These are phyloP conservation scores for Stegophylla sp. DNA, from an alignment of 2,888 invertebrate genomes.

Conservation along the genomic window DNA sequence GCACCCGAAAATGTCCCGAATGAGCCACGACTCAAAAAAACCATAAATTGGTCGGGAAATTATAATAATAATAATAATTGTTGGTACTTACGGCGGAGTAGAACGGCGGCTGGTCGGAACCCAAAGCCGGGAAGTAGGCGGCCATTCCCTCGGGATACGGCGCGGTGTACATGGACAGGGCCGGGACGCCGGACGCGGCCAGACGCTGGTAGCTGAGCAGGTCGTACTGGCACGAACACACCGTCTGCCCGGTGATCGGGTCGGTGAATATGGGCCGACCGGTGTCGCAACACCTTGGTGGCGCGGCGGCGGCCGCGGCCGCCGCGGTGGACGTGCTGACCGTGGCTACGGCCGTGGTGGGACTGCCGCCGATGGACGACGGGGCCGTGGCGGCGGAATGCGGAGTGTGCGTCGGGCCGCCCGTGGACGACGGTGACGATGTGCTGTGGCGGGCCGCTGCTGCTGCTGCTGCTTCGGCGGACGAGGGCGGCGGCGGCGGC, in stretches of 20 bases:
- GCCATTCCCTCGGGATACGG: conserved; percentile 83
- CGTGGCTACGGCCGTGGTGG: conserved; percentile 62
- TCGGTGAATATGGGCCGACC: conserved; percentile 90
- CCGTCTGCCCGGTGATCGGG: conserved; percentile 85
- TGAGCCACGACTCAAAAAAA: too few species aligned
- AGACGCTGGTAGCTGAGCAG: conserved; percentile 84
- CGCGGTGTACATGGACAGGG: conserved; percentile 80
- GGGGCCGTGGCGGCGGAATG: conserved; percentile 28
- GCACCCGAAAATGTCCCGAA: too few species aligned
- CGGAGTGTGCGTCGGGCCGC: background rate
- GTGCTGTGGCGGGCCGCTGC: background rate
- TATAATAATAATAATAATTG: too few species aligned
- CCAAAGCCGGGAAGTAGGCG: conserved; percentile 83
- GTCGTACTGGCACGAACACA: conserved; percentile 90
- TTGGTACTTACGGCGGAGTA: conserved; percentile 82
- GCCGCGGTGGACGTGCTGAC: conserved; percentile 65
- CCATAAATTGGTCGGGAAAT: too few species aligned
- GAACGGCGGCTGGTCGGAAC: conserved; percentile 85
- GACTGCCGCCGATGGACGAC: conserved; percentile 52
- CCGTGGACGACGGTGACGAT: conserved; percentile 22
- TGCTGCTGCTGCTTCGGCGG: background rate
- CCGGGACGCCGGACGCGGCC: conserved; percentile 73
- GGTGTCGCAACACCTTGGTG: conserved; percentile 82
- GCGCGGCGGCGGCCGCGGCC: conserved; percentile 65
- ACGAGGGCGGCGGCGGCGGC: conserved; percentile 41